phyloP scores from a whole-genome alignment of 2,888 invertebrate species.

The Brassicogethes aeneus region DNA sequence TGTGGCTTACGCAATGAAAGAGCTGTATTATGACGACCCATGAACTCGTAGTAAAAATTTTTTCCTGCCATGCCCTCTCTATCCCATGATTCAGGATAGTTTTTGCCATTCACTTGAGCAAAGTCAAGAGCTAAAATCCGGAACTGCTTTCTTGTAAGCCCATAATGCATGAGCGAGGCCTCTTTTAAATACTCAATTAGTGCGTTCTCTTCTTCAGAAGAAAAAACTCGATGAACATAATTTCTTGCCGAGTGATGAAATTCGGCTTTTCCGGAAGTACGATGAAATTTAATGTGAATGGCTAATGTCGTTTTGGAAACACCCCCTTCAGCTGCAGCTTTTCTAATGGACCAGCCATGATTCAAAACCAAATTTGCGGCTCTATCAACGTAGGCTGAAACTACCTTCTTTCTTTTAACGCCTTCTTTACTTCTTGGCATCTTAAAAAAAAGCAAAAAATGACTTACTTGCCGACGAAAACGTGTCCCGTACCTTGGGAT shows the following conservation, averaged over 20 bases:
- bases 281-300: too few relatives aligned
- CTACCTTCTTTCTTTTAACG: neutral
- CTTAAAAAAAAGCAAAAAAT: neutral
- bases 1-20: conserved; percentile 24
- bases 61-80: conserved; percentile 11
- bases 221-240: too few relatives aligned
- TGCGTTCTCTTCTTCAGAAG: neutral
- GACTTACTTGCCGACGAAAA: neutral
- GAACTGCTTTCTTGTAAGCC: conserved; percentile 11
- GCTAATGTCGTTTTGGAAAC: neutral
- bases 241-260: too few relatives aligned
- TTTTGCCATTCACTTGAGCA: conserved; percentile 18
- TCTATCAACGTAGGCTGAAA: too few relatives aligned
- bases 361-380: neutral
- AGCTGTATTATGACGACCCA: conserved; percentile 11
- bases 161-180: conserved; percentile 4
- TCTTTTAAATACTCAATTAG: neutral
- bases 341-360: neutral
- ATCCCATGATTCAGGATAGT: conserved; percentile 17
- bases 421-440: neutral
- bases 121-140: conserved; percentile 13
- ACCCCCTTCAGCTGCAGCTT: neutral
- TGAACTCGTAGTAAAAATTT: conserved; percentile 15
- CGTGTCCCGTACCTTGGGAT: neutral
- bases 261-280: too few relatives aligned